phyloP scores from a whole-genome alignment of 2,888 invertebrate species.

The Tryphoninae sp. region DNA sequence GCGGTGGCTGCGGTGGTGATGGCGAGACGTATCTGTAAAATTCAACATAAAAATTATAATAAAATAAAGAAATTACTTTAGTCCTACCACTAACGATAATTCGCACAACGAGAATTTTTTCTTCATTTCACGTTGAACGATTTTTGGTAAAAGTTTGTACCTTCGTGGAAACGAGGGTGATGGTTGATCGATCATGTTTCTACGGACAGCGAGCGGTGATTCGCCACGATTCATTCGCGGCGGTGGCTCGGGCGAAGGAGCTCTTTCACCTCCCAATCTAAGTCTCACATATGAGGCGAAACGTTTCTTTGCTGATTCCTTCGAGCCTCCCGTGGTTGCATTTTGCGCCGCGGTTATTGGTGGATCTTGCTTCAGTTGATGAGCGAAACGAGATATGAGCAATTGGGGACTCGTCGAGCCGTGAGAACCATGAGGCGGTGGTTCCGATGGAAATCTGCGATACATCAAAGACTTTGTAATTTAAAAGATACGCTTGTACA shows the following conservation, averaged over 20 bases:
- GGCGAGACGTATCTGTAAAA: slow-evolving; percentile 83
- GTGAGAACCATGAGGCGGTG: slow-evolving; percentile 76
- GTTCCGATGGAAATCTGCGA: slow-evolving; percentile 78
- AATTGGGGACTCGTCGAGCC: slow-evolving; percentile 78
- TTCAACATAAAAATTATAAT: neutral
- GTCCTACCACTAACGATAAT: too few relatives aligned
- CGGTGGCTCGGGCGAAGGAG: slow-evolving; percentile 80
- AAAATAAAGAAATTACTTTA: too few relatives aligned
- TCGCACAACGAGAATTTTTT: too few relatives aligned
- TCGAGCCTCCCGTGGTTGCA: slow-evolving; percentile 69
- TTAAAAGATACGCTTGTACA: neutral
- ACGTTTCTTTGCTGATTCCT: slow-evolving; percentile 85
- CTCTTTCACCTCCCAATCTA: slow-evolving; percentile 85
- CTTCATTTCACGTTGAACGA: too few relatives aligned
- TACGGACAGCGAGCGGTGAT: slow-evolving; percentile 84
- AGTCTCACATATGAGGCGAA: slow-evolving; percentile 92
- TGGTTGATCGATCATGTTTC: slow-evolving; percentile 83
- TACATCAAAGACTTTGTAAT: too few relatives aligned
- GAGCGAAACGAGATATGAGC: slow-evolving; percentile 78
- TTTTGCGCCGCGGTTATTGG: slow-evolving; percentile 70
- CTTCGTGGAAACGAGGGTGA: slow-evolving; percentile 81
- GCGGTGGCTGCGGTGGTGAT: slow-evolving; percentile 85
- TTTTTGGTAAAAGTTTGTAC: slow-evolving; percentile 64
- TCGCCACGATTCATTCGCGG: slow-evolving; percentile 79
- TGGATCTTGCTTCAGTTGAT: slow-evolving; percentile 78